Conservation (phyloP, 2,888 invertebrate species). For the Byasa hedistus region DNA sequence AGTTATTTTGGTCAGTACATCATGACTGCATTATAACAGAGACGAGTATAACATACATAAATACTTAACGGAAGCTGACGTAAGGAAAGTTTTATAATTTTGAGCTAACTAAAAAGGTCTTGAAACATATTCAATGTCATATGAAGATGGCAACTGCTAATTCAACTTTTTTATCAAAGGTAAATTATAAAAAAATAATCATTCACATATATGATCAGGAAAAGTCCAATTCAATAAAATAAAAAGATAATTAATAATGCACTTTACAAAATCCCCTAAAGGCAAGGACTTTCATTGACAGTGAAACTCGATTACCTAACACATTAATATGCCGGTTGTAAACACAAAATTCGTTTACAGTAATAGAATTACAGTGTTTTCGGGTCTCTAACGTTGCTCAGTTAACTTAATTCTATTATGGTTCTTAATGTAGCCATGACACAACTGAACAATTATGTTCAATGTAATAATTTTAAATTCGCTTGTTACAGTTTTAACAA, state of each 20-base stretch:
- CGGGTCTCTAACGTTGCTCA: slow-evolving; percentile 13
- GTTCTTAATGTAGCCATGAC: slow-evolving; percentile 5
- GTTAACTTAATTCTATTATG: slow-evolving; percentile 11
- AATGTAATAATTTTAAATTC: not conserved
- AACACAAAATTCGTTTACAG: slow-evolving; percentile 17
- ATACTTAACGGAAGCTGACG: too few relatives aligned
- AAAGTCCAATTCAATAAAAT: too few relatives aligned
- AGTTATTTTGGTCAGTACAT: too few relatives aligned
- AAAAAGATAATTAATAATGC: not conserved
- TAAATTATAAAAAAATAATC: too few relatives aligned
- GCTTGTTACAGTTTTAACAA: not conserved
- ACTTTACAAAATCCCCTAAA: not conserved
- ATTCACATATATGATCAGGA: too few relatives aligned
- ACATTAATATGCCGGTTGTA: slow-evolving; percentile 18
- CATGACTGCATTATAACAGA: too few relatives aligned
- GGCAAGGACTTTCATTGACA: not conserved
- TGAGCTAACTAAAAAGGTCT: too few relatives aligned
- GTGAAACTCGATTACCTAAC: not conserved
- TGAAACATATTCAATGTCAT: too few relatives aligned
- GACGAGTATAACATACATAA: too few relatives aligned
- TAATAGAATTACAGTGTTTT: slow-evolving; percentile 16
- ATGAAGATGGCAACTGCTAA: too few relatives aligned
- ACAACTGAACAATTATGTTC: not conserved
- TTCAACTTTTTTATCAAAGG: too few relatives aligned
- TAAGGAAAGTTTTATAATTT: too few relatives aligned